Evolutionary conservation across 1,140 invertebrate genomes (phyloP).

Genomic region (Apolygus lucorum): DNA sequence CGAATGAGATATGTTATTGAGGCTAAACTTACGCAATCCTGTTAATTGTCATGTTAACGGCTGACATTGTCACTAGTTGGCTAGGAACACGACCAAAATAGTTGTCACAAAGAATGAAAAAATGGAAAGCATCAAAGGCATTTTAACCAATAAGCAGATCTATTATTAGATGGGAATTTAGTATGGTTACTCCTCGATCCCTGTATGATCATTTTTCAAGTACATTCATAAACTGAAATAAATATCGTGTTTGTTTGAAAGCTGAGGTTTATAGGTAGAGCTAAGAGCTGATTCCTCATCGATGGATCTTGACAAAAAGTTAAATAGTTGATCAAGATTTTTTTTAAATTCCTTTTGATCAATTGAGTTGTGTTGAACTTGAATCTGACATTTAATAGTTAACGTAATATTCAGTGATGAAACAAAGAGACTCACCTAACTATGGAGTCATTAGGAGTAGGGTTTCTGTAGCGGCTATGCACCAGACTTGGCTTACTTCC

Average conservation of each 20-base stretch:
- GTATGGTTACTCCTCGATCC: too few relatives aligned
- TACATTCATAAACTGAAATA: too few relatives aligned
- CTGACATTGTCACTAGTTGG: conserved; percentile 80
- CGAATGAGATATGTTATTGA: too few relatives aligned
- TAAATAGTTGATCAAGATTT: not conserved
- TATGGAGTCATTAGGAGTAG: conserved; percentile 60
- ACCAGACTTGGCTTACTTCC: conserved; percentile 46
- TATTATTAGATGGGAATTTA: too few relatives aligned
- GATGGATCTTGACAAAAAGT: not conserved
- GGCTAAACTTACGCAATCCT: conserved; percentile 85
- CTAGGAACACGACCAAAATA: conserved; percentile 47
- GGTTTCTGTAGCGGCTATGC: conserved; percentile 48
- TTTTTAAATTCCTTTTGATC: not conserved
- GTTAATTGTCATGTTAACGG: conserved; percentile 80
- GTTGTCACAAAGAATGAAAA: too few relatives aligned
- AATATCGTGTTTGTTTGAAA: too few relatives aligned
- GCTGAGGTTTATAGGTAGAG: too few relatives aligned
- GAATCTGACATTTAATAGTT: not conserved
- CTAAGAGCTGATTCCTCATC: too few relatives aligned
- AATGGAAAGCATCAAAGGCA: not conserved
- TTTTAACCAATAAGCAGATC: not conserved
- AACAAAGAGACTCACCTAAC: conserved; percentile 49
- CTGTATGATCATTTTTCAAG: too few relatives aligned
- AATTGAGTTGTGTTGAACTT: not conserved
- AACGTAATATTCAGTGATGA: too few relatives aligned